Evolutionary conservation across 2,888 invertebrate genomes (phyloP), one percentile per base, ranked within the genome.

Genomic region (Acanthosepion pharaonis): DNA sequence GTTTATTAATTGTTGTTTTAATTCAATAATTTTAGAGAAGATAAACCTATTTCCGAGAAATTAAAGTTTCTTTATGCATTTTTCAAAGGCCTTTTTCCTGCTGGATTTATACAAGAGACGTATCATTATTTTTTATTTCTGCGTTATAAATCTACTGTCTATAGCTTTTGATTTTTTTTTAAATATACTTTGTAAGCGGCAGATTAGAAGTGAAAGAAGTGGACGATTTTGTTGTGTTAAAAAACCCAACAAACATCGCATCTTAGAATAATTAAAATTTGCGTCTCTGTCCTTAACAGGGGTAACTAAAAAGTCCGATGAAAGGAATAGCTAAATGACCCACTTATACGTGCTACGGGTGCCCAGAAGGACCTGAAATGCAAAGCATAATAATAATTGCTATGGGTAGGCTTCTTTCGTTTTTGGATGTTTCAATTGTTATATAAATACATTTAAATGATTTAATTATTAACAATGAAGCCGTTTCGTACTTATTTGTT

Each of bases 281-380:
- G 78, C 78, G 28, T 78, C 78, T 78, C 28, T 78, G 78, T 78
- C 78, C 78, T 28, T 78, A 78, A 78, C 78, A 78, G 28, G 78
- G n/a, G 78, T 78, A n/a, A n/a, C 28, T n/a, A 78, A 78, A 42
- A 78, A 78, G 59, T 59, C 59, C 59, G 59, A 59, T 59, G 20
- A 25, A 20, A 23, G 59, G 59, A 59, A 59, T 23, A 78, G 78
- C 78, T n/a, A n/a, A 78, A 78, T 78, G 78, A n/a, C 78, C n/a
- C 78, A 78, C 78, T n/a, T 78, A 78, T 78, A n/a, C 11, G n/a
- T 33, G n/a, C n/a, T 78, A 78, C 78, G 78, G n/a, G 78, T 78
- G 78, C 78, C n/a, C 78, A 78, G 78, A 78, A 78, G 78, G 78
- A n/a, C n/a, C 78, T n/a, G n/a, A 78, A 78, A 78, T n/a, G n/a